Base-by-base conservation (phyloP, 1,140 invertebrate species). In the Micrasema minimum region DNA sequence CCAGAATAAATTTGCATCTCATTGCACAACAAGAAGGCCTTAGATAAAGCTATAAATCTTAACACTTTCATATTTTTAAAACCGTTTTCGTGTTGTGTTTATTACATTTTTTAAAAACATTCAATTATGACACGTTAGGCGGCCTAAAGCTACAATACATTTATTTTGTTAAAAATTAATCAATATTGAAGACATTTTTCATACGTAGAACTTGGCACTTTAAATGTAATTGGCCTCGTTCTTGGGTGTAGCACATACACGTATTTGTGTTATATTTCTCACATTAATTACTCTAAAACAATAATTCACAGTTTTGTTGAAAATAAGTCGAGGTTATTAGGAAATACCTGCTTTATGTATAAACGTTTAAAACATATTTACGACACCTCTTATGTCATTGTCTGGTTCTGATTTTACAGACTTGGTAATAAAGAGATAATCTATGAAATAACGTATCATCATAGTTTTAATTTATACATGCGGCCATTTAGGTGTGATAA, bases 201-300 rank as follows among this genome's bases (percentile, higher is more conserved):
- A 14, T 37, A 16, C 12, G 51, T 11, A 55, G 37, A 55, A 35
- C 14, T 16, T n/a, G n/a, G n/a, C n/a, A n/a, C n/a, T n/a, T n/a
- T n/a, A n/a, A n/a, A n/a, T 37, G 18, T 55, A 55, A 55, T 55
- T 55, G 51, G 51, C 51, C 51, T 31, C 51, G n/a, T 55, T 55
- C 18, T 18, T n/a, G 37, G 51, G 51, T 55, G 51, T 55, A 55
- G 16, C 51, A n/a, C n/a, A 37, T n/a, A n/a, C n/a, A n/a, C n/a
- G n/a, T 37, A 55, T 37, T 55, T 37, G 23, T 11, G 51, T 26
- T 26, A n/a, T 14, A 55, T 55, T 31, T 55, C 51, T 35, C 51
- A 55, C 51, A 55, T 55, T 55, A 55, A 55, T 55, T 50, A 22
- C 14, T 16, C 0, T n/a, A 22, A 50, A 22, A 50, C 46, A 16